Base-by-base conservation (phyloP, 92 coral and sea anemone species). In the Epizoanthus fatuus region DNA sequence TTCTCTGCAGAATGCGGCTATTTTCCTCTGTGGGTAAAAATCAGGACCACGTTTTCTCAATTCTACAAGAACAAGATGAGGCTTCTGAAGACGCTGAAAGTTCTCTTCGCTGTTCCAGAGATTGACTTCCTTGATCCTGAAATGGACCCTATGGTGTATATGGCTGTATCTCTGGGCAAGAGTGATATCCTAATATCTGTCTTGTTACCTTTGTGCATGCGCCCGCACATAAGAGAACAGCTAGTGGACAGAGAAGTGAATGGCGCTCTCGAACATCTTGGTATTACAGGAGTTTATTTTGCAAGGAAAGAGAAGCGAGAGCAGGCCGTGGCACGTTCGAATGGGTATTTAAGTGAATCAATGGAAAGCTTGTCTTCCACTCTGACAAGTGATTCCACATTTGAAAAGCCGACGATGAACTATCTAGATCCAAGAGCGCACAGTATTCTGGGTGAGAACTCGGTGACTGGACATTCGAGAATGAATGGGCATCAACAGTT, bases 21-120 rank as follows among this genome's bases (percentile, higher is more conserved):
- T 71, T 94, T 90, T 54, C 98, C 95, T 16, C 77, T 94, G 16
- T 94, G 98, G 98, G 81, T 94, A 55, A 90, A 86, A 86, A 79
- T 92, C 72, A 92, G 67, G 22, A 77, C 64, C 52, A 84, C 60
- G 35, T 94, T 94, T 74, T 57, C 87, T 37, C 87, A 93, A 73
- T 94, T 94, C 76, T 81, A 86, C 19, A 79, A 87, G 51, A 86
- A 65, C 81, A 88, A 81, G 7, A 66, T 65, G 75, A 62, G 69
- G 29, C 75, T 94, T 35, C 66, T 94, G 44, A 91, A 85, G 69
- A 68, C 83, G 13, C 57, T 92, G 35, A 90, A 72, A 79, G 82
- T 65, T 65, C 92, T 87, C 52, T 94, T 92, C 47, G 88, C 87
- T n/a, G 84, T 94, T 53, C 98, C 98, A n/a, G 84, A 84, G 42